Evolutionary conservation across 2,113 vertebrate genomes (phyloP), one percentile per base, ranked within the genome.

Genomic region (Cyanoliseus patagonus): DNA sequence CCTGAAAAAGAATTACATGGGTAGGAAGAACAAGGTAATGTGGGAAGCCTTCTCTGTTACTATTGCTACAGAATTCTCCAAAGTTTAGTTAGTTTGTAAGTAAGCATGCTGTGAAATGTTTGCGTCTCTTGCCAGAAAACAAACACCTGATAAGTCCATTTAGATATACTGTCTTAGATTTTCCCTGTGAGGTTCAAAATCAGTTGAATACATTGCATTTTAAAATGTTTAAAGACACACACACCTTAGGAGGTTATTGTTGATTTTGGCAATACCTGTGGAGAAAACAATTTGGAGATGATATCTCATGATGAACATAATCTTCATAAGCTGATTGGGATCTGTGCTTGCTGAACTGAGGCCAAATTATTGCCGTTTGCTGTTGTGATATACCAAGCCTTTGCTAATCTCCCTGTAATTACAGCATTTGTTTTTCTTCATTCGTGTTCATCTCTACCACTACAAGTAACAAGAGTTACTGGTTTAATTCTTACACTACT

Each of bases 371-470:
- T 75, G 46, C 52, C 81, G n/a, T 85, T 92, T 76, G 64, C 77
- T 92, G 66, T 80, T 77, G 88, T 83, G 72, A 84, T 90, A 61
- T 24, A 81, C 35, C 72, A 51, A 87, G 39, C 57, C 42, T 83
- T 86, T 23, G 17, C 12, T 76, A 92, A 85, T 96, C 63, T 96
- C 86, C 10, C 64, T 92, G 64, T 81, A 81, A 78, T 78, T 92
- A 55, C 19, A 70, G 72, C 52, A 42, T 90, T 67, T 76, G 14
- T 19, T 91, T 85, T 88, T 79, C 42, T 79, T 68, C 22, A 4
- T 89, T 95, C 39, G 55, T 27, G 4, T 70, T 6, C 88, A 14
- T 86, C 83, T 93, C 33, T 78, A 39, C 53, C 30, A 33, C 49
- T 83, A 13, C 30, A 59, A n/a, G 57, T 59, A 59, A 35, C 57